phyloP scores from a whole-genome alignment of 2,888 invertebrate species.

The Tipula vernalis region DNA sequence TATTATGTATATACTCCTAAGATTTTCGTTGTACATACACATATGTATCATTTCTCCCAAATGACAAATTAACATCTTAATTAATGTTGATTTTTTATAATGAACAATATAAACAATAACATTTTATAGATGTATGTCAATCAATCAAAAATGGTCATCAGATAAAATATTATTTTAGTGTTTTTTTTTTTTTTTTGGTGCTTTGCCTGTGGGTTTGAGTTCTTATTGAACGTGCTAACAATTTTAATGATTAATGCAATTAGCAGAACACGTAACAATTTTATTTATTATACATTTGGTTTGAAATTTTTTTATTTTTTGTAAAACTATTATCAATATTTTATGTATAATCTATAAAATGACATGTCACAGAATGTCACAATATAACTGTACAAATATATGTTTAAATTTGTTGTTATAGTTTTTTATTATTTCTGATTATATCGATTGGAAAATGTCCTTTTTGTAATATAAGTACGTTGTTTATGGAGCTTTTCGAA shows the following conservation, averaged over 20 bases:
- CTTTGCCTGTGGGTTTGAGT: not conserved
- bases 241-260: not conserved
- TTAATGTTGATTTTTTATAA: not conserved
- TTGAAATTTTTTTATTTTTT: not conserved
- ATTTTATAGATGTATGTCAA: not conserved
- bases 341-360: not conserved
- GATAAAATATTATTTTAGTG: not conserved
- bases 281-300: not conserved
- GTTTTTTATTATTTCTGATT: not conserved
- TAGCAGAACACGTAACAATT: not conserved
- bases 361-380: not conserved
- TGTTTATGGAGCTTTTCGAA: not conserved
- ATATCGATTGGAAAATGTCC: not conserved
- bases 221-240: not conserved
- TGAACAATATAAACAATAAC: not conserved
- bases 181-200: not conserved
- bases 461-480: not conserved
- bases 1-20: not conserved
- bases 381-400: not conserved
- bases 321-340: not conserved
- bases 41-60: not conserved
- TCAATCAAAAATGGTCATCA: not conserved
- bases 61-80: not conserved
- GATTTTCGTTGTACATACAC: not conserved
- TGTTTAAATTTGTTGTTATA: not conserved